These are phyloP conservation scores for Tetraodon nigroviridis DNA, from an alignment of 2,113 vertebrate species.

Conservation along the genomic window DNA sequence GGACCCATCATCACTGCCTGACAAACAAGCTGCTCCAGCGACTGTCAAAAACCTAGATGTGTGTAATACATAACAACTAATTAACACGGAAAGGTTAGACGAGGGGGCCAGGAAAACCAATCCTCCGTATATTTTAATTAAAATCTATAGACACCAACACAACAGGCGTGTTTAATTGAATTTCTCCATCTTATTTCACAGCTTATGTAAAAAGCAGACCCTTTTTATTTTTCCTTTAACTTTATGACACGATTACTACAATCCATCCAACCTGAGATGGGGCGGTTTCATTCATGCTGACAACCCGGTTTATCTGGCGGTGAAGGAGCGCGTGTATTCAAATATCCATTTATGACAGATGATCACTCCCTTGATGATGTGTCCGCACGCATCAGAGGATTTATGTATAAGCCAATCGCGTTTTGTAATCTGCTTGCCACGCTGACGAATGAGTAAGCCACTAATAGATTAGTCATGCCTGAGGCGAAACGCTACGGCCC, in stretches of 20 bases:
- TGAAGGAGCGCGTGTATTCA: not conserved
- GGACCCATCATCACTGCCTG: too few relatives aligned
- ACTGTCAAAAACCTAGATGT: slow-evolving; percentile 8
- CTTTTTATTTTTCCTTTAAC: not conserved
- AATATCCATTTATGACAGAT: slow-evolving; percentile 19
- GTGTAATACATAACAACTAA: slow-evolving; percentile 3
- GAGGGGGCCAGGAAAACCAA: slow-evolving; percentile 3
- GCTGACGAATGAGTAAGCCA: slow-evolving; percentile 1
- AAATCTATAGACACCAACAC: not conserved
- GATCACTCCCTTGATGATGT: slow-evolving; percentile 19
- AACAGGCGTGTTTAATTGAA: not conserved
- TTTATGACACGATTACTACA: not conserved
- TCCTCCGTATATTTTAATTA: not conserved
- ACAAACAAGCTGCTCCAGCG: not conserved
- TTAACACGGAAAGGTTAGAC: slow-evolving; percentile 8
- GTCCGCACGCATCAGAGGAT: slow-evolving; percentile 16
- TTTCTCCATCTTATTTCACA: slow-evolving; percentile 11
- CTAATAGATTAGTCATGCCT: slow-evolving; percentile 31
- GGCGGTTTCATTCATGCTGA: slow-evolving; percentile 8
- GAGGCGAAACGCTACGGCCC: slow-evolving; percentile 25
- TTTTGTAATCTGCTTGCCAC: slow-evolving; percentile 15
- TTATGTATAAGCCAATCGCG: slow-evolving; percentile 21
- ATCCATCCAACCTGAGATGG: not conserved
- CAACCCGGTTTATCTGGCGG: slow-evolving; percentile 1
- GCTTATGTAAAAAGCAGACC: not conserved